Evolutionary conservation across 2,797 vertebrate species (phyloP), one percentile per base, ranked within the genome.

Genomic region (Hippoglossus hippoglossus): DNA sequence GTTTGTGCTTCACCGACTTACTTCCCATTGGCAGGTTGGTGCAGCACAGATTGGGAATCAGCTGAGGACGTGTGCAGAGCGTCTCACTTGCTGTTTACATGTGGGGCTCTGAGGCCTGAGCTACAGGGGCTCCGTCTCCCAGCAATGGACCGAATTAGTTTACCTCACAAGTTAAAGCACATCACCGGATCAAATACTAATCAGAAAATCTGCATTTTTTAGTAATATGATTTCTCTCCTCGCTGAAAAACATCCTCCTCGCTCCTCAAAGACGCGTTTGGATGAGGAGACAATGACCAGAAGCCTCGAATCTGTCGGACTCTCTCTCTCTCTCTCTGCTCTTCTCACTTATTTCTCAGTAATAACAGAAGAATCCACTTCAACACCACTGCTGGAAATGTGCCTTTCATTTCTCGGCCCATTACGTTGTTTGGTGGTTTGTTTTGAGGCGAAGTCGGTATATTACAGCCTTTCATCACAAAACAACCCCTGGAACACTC

Each of bases 401-500:
- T 28, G 12, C 46, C 58, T 75, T 62, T 67, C 25, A 68, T 81
- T 68, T 77, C 36, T 11, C 49, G 28, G 8, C 47, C 65, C 53
- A 66, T 63, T 65, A 73, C 64, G 70, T 54, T 73, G 73, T 75
- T 60, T 54, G 49, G 12, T 61, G 58, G 36, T 55, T 67, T 78
- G 28, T 67, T 64, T 54, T 31, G 12, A 55, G 64, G 75, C 54
- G 60, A 41, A 75, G 26, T 51, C 56, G 11, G 28, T 3, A 28
- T 71, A 62, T 73, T 65, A 67, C 58, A 59, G 41, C 78, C 69
- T 83, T 83, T 85, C 75, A 83, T 79, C 75, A 75, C 28, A 50
- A 63, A 77, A 71, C 67, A 28, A 66, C 51, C 49, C 16, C 12
- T 10, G n/a, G 12, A 22, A 65, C 8, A 41, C 82, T 81, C 67